phyloP scores from a whole-genome alignment of 2,888 invertebrate species.

The Morpho helenor region DNA sequence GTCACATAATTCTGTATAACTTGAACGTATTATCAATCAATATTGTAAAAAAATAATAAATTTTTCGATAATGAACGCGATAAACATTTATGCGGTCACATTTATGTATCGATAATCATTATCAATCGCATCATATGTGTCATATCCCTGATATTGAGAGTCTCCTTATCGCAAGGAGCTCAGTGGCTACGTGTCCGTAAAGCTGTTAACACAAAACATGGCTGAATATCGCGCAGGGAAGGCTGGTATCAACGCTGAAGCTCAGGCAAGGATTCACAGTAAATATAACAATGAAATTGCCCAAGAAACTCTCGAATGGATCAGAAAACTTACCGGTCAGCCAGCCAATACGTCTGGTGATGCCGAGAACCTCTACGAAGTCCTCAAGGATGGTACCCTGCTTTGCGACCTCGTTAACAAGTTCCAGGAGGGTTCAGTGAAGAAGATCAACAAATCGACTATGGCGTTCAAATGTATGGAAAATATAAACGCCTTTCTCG shows the following conservation, averaged over 20 bases:
- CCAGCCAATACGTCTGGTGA: conserved; percentile 91
- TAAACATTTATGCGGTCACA: conserved; percentile 39
- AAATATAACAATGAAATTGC: conserved; percentile 98
- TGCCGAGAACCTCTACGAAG: conserved; percentile 93
- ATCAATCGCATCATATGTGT: conserved; percentile 47
- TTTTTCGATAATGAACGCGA: conserved; percentile 45
- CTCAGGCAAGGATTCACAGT: conserved; percentile 87
- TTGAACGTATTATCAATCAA: conserved; percentile 26
- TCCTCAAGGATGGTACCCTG: conserved; percentile 92
- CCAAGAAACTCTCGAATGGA: conserved; percentile 95
- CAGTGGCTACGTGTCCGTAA: conserved; percentile 68
- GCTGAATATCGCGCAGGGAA: conserved; percentile 70
- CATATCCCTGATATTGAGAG: conserved; percentile 54
- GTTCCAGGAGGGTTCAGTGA: conserved; percentile 91
- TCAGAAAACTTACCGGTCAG: conserved; percentile 90
- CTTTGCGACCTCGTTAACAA: conserved; percentile 94
- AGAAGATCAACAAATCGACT: conserved; percentile 93
- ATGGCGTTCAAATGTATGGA: conserved; percentile 99
- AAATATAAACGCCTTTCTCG: conserved; percentile 96
- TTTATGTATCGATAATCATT: conserved; percentile 60
- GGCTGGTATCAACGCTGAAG: conserved; percentile 74
- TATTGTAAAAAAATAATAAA: conserved; percentile 46
- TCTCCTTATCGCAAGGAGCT: conserved; percentile 61
- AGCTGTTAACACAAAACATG: conserved; percentile 61
- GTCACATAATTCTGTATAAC: conserved; percentile 25